Conservation (phyloP, 2,797 vertebrate genomes). For the Phalloptychus januarius region DNA sequence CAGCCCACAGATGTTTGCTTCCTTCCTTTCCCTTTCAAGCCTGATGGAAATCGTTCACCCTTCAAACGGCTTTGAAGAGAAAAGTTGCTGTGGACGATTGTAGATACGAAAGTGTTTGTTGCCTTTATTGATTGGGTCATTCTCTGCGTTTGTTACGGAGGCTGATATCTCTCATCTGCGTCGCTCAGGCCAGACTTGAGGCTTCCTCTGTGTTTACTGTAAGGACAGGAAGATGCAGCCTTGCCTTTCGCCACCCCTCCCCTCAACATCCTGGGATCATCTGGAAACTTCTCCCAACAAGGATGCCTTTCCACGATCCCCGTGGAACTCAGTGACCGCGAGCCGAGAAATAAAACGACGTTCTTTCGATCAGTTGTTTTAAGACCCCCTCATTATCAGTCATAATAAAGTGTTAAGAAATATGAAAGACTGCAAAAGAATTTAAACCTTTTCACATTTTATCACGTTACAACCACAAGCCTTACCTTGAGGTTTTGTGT, state of each 20-base stretch:
- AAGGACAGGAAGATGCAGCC: conserved; percentile 76
- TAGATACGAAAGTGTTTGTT: conserved; percentile 78
- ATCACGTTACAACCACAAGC: not conserved
- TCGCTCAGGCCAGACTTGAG: conserved; percentile 50
- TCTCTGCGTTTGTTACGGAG: conserved; percentile 71
- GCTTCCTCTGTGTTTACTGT: conserved; percentile 73
- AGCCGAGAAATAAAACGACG: not conserved
- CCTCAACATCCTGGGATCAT: conserved; percentile 77
- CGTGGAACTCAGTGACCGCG: conserved; percentile 55
- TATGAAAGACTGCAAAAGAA: not conserved
- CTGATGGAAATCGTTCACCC: conserved; percentile 66
- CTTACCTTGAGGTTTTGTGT: not conserved
- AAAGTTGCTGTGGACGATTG: conserved; percentile 61
- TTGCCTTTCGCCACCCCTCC: conserved; percentile 69
- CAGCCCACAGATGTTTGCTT: conserved; percentile 75
- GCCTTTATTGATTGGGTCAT: conserved; percentile 74
- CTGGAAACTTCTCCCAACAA: conserved; percentile 59
- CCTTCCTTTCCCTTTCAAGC: conserved; percentile 79
- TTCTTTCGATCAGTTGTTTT: not conserved
- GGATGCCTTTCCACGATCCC: conserved; percentile 55
- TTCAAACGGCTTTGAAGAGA: conserved; percentile 55
- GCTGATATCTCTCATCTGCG: conserved; percentile 73
- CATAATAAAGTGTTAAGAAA: not conserved
- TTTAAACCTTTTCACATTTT: not conserved
- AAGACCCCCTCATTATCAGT: conserved; percentile 1